Base-by-base conservation (phyloP, 2,888 invertebrate genomes). In the Sylvicola cinctus region DNA sequence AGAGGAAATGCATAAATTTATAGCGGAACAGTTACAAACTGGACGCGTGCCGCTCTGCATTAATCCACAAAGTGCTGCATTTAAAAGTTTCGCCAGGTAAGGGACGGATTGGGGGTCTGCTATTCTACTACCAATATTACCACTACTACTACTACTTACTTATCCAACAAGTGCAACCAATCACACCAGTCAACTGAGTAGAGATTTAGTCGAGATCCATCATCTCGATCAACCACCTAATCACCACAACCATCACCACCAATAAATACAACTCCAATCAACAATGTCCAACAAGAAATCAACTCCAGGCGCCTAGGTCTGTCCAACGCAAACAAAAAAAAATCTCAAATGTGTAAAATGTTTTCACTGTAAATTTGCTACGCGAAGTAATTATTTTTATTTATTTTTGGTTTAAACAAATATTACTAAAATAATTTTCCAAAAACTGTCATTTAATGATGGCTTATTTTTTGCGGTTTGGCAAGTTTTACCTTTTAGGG, bases 51-150 rank as follows among this genome's bases (percentile, higher is more conserved):
- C 98, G 46, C 71, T 98, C 49, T 96, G 96, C 71, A 96, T 98
- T 69, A 98, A 98, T 68, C 98, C 96, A 50, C 91, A 93, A 66
- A 95, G 95, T 55, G 93, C 95, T 60, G 93, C 96, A 61, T 98
- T 95, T 73, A 95, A 95, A 72, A 95, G 90, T 72, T 98, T 98
- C 76, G 88, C 93, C 70, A 96, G 91, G 95, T 96, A 83, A 84
- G 77, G 60, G 41, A 13, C 8, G 3, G 4, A n/a, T 12, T n/a
- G 12, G 13, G 10, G 15, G 10, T 16, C 14, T 13, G 14, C 8
- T 5, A 5, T 10, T 13, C 8, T 29, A 29, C 29, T 29, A 29
- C 29, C 12, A 14, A 8, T 14, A 13, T 12, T 29, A 14, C 14
- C 15, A 13, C 14, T 12, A 12, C 29, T 13, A 14, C 29, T 29